phyloP scores from a whole-genome alignment of 2,113 vertebrate genomes.

The Oryzias javanicus region DNA sequence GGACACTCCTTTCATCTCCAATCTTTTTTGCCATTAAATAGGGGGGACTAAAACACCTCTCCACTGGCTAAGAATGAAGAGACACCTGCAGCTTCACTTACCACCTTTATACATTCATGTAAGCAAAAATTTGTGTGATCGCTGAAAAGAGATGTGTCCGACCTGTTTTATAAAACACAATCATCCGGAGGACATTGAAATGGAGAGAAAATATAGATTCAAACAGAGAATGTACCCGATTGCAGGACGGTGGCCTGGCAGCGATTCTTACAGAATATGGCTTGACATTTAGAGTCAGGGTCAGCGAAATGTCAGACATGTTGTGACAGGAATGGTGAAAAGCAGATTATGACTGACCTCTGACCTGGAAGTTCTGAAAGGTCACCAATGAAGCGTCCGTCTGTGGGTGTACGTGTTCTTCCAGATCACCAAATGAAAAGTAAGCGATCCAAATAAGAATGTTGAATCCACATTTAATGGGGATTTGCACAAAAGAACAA shows the following conservation, averaged over 20 bases:
- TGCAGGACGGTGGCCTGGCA: constrained; percentile 22
- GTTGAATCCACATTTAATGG: constrained; percentile 13
- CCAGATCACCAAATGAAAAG: constrained; percentile 37
- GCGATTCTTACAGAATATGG: constrained; percentile 47
- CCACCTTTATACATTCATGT: constrained; percentile 32
- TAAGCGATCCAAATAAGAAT: constrained; percentile 24
- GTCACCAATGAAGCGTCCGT: constrained; percentile 48
- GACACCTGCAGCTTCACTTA: constrained; percentile 57
- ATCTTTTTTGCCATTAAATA: constrained; percentile 51
- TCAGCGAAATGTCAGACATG: constrained; percentile 67
- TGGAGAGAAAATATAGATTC: constrained; percentile 11
- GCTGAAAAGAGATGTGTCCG: constrained; percentile 17
- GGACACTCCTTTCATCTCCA: constrained; percentile 53
- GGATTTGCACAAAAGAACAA: neutral
- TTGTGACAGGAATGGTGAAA: constrained; percentile 71
- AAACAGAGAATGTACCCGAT: constrained; percentile 23
- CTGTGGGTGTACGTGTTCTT: constrained; percentile 41
- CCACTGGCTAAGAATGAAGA: constrained; percentile 39
- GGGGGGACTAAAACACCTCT: constrained; percentile 32
- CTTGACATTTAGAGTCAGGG: constrained; percentile 70
- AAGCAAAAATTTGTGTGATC: constrained; percentile 26
- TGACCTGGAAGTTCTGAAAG: constrained; percentile 65
- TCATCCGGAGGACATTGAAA: constrained; percentile 27
- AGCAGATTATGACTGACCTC: constrained; percentile 67
- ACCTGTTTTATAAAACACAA: constrained; percentile 40